phyloP scores from a whole-genome alignment of 2,888 invertebrate genomes.

The Ommatoiulus sabulosus region DNA sequence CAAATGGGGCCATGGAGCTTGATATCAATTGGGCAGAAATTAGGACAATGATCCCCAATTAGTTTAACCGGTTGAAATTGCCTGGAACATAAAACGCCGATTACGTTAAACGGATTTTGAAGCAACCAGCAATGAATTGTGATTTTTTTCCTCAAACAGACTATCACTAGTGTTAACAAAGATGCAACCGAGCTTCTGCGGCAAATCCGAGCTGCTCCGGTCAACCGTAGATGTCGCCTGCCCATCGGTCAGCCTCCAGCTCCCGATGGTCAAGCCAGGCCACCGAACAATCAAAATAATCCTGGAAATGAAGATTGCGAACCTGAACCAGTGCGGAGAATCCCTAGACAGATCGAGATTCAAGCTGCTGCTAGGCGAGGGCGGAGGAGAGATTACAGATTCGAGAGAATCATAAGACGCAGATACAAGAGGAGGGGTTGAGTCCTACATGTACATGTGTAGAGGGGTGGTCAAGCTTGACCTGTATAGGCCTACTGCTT shows the following conservation, averaged over 20 bases:
- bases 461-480: neutral
- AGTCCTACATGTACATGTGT: no score
- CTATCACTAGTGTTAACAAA: neutral
- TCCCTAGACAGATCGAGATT: constrained; percentile 2
- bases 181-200: neutral
- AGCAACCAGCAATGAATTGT: neutral
- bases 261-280: neutral
- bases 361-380: neutral
- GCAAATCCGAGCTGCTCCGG: constrained; percentile 15
- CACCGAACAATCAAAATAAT: neutral
- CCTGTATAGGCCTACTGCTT: no score
- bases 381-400: neutral
- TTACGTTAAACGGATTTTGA: neutral
- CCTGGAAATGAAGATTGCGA: neutral
- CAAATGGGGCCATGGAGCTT: neutral
- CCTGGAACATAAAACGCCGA: neutral
- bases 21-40: neutral
- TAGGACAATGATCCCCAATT: neutral
- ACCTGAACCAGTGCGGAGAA: neutral
- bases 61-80: neutral
- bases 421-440: neutral
- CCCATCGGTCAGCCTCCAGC: neutral
- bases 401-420: neutral
- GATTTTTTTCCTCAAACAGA: neutral
- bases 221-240: constrained; percentile 1